Conservation (phyloP, 2,797 vertebrate species). For the Poliocrania exsul region DNA sequence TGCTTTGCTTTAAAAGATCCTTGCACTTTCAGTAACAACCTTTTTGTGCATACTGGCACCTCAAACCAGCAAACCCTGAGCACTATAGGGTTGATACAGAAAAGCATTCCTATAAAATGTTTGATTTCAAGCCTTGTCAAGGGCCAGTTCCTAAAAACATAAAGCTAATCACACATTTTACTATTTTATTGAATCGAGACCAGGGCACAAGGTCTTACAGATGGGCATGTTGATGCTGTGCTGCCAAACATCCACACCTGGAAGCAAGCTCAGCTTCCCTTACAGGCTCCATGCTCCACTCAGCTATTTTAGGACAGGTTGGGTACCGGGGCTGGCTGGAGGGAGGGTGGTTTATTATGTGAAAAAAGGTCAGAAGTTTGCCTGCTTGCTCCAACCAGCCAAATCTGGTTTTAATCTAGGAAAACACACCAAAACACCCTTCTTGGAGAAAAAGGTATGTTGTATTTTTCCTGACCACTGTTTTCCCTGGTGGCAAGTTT, state of each 20-base stretch:
- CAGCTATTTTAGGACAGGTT: neutral
- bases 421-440: constrained; percentile 14
- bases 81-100: neutral
- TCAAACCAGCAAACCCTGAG: neutral
- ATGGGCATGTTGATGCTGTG: accelerated
- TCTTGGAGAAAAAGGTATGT: constrained; percentile 9
- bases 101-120: neutral
- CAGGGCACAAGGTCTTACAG: neutral
- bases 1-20: neutral
- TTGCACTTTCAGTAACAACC: neutral
- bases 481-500: constrained; percentile 31
- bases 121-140: neutral
- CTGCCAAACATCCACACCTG: neutral
- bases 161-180: neutral
- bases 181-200: neutral
- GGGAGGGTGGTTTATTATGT: neutral
- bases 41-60: neutral
- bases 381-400: constrained; percentile 6
- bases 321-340: accelerated
- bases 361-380: constrained; percentile 54
- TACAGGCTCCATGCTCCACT: neutral
- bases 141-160: neutral
- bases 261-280: neutral
- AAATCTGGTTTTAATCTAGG: constrained; percentile 44
- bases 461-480: neutral